phyloP scores from a whole-genome alignment of 2,797 vertebrate species.

The Phoxinus dragarum region DNA sequence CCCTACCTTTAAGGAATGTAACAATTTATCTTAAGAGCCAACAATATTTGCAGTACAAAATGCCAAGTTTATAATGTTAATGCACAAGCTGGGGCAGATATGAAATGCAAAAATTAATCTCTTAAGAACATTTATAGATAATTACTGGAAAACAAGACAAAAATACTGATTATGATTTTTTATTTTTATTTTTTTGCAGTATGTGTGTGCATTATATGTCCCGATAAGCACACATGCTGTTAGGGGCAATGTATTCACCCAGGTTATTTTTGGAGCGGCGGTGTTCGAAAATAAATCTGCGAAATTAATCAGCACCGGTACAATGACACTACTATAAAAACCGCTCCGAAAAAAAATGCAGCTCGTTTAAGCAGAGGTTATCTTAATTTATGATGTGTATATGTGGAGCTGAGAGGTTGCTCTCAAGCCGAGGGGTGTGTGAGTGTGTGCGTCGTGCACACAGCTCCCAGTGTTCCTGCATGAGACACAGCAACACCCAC shows the following conservation, averaged over 20 bases:
- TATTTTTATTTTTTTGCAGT: not conserved
- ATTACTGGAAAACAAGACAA: not conserved
- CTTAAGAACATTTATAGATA: not conserved
- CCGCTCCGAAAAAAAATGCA: slow-evolving; percentile 54
- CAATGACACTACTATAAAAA: slow-evolving; percentile 70
- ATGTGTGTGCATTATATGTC: slow-evolving; percentile 37
- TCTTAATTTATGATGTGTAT: slow-evolving; percentile 73
- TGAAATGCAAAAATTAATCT: not conserved
- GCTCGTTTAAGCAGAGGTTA: slow-evolving; percentile 66
- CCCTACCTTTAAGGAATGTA: not conserved
- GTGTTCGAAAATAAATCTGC: slow-evolving; percentile 68
- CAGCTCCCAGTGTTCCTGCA: slow-evolving; percentile 67
- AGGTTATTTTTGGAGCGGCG: slow-evolving; percentile 66
- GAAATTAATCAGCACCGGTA: slow-evolving; percentile 69
- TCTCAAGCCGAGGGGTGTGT: slow-evolving; percentile 63
- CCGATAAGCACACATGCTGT: slow-evolving; percentile 38
- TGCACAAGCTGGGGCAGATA: not conserved
- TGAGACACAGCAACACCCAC: slow-evolving; percentile 63
- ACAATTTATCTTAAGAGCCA: not conserved
- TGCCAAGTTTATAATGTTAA: not conserved
- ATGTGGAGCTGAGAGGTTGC: slow-evolving; percentile 65
- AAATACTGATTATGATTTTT: not conserved
- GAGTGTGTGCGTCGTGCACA: slow-evolving; percentile 54
- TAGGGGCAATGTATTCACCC: slow-evolving; percentile 58
- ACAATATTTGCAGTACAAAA: not conserved